Conservation (phyloP, 53 echinoderm and acorn worm species). For the Arbacia lixula region DNA sequence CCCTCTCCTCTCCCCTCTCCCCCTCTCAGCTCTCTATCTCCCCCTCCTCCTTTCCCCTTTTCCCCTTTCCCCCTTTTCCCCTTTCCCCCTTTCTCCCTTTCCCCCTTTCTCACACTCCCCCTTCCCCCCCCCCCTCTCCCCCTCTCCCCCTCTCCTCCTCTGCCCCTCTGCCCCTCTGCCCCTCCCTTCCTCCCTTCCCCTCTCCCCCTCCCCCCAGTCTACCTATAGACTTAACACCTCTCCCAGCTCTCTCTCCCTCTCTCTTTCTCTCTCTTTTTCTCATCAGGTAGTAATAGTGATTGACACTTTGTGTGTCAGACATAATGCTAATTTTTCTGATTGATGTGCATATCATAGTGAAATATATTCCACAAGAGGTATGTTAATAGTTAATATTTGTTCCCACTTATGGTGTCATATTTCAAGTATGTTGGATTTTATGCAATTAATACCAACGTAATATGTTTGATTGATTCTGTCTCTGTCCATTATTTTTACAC, state of each 20-base stretch:
- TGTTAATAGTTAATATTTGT: too few relatives aligned
- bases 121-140: background rate
- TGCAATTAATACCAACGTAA: too few relatives aligned
- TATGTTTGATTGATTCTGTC: too few relatives aligned
- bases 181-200: background rate
- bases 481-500: too few relatives aligned
- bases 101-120: background rate
- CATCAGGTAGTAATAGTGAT: too few relatives aligned
- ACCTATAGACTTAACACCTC: background rate
- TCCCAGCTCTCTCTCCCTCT: background rate
- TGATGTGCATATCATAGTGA: too few relatives aligned
- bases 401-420: too few relatives aligned
- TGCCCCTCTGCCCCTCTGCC: background rate
- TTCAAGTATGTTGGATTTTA: too few relatives aligned
- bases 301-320: too few relatives aligned
- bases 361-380: too few relatives aligned
- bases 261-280: background rate
- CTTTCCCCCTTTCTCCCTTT: background rate
- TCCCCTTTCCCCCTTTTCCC: background rate
- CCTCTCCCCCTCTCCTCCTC: background rate
- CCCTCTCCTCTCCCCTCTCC: background rate
- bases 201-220: background rate
- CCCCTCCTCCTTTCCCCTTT: background rate
- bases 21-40: too few relatives aligned
- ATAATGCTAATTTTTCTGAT: too few relatives aligned